Conservation (phyloP, 2,113 vertebrate species). For the Choloepus hoffmanni region DNA sequence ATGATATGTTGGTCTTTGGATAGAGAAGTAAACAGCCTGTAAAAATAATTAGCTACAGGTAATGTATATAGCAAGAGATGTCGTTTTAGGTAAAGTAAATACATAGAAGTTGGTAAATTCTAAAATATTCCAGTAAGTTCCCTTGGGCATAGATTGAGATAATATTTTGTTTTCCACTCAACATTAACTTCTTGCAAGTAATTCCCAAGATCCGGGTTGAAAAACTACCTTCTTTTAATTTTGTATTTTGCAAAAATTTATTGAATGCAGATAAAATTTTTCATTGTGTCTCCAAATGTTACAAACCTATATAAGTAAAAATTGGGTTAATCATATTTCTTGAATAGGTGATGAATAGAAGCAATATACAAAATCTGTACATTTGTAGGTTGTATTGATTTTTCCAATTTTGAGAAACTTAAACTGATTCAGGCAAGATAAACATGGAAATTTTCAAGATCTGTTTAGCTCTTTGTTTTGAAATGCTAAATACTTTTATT, state of each 20-base stretch:
- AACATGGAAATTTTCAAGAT: not conserved
- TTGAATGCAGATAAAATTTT: conserved; percentile 42
- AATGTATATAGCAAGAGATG: not conserved
- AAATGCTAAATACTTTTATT: conserved; percentile 45
- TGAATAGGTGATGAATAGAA: conserved; percentile 16
- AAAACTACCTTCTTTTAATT: conserved; percentile 36
- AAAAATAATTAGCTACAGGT: conserved; percentile 59
- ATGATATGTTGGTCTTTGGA: not conserved
- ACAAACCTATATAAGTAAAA: not conserved
- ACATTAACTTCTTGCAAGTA: not conserved
- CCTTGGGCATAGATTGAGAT: not conserved
- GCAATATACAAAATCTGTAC: not conserved
- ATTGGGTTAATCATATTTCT: not conserved
- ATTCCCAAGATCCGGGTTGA: not conserved
- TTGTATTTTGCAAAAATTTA: conserved; percentile 48
- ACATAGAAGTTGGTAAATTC: not conserved
- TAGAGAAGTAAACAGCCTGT: conserved; percentile 34
- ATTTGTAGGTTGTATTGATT: not conserved
- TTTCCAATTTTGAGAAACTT: conserved; percentile 43
- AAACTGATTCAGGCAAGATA: not conserved
- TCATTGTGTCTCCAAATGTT: conserved; percentile 10
- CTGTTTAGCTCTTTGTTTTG: conserved; percentile 34
- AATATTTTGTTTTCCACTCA: conserved; percentile 9
- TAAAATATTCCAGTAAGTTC: conserved; percentile 44
- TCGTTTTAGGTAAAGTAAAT: conserved; percentile 60